Conservation (phyloP, 2,888 invertebrate species). For the Harpalus rufipes region DNA sequence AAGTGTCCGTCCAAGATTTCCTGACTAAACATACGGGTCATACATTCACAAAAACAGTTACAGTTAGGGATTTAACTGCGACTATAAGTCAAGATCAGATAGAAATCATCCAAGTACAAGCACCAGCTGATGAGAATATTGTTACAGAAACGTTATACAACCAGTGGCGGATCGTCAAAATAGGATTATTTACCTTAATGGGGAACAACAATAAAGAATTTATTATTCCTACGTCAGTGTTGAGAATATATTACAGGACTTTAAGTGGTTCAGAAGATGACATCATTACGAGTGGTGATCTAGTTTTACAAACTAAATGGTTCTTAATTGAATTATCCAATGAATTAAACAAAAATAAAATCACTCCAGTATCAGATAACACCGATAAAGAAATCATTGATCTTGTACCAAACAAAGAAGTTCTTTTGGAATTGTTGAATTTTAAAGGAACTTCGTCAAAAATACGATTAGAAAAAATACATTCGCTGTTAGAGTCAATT, state of each 20-base stretch:
- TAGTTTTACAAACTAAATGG: slow-evolving; percentile 75
- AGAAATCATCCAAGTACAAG: slow-evolving; percentile 73
- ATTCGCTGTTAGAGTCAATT: slow-evolving; percentile 70
- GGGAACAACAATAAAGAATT: slow-evolving; percentile 74
- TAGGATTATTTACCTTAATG: slow-evolving; percentile 74
- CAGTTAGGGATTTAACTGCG: slow-evolving; percentile 74
- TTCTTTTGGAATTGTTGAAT: slow-evolving; percentile 63
- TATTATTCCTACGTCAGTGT: slow-evolving; percentile 74
- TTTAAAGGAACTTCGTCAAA: slow-evolving; percentile 64
- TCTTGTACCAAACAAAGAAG: slow-evolving; percentile 63
- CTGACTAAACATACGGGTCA: slow-evolving; percentile 76
- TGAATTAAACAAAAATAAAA: slow-evolving; percentile 72
- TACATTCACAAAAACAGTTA: slow-evolving; percentile 74
- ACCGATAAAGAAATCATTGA: slow-evolving; percentile 63
- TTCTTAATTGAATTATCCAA: slow-evolving; percentile 74
- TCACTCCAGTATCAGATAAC: slow-evolving; percentile 58
- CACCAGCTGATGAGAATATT: slow-evolving; percentile 69
- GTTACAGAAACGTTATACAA: slow-evolving; percentile 71
- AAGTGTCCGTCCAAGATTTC: slow-evolving; percentile 77
- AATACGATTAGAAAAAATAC: slow-evolving; percentile 69
- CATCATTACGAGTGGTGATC: slow-evolving; percentile 72
- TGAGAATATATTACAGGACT: slow-evolving; percentile 75
- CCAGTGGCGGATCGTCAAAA: slow-evolving; percentile 75
- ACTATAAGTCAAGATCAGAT: slow-evolving; percentile 74
- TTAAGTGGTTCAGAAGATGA: slow-evolving; percentile 72